Conservation (phyloP, 2,797 vertebrate genomes). For the Neomorphus geoffroyi region DNA sequence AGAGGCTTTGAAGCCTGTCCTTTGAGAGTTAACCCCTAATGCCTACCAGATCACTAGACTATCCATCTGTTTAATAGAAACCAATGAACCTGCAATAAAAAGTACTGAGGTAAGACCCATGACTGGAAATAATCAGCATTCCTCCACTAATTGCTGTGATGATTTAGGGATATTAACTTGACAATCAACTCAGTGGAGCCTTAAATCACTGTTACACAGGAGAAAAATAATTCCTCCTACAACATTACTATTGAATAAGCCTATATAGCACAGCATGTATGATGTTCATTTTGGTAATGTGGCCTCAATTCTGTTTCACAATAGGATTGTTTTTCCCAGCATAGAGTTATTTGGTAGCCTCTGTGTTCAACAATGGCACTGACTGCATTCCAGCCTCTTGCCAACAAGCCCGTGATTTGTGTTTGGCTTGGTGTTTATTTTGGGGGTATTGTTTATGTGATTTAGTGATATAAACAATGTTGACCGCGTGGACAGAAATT, state of each 20-base stretch:
- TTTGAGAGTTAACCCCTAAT: background rate
- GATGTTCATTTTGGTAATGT: background rate
- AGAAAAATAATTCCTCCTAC: background rate
- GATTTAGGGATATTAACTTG: background rate
- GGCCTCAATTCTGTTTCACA: background rate
- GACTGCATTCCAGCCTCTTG: background rate
- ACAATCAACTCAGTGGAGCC: fast-evolving
- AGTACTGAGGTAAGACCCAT: background rate
- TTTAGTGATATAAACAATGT: conserved; percentile 22
- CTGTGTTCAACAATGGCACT: background rate
- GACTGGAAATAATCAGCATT: background rate
- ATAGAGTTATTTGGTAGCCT: background rate
- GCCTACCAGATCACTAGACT: background rate
- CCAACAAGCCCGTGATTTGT: background rate
- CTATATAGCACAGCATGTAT: fast-evolving
- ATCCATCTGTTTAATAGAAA: background rate
- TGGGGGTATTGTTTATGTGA: background rate
- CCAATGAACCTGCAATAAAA: background rate
- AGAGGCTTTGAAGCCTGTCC: background rate
- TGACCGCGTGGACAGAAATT: background rate
- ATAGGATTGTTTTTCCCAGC: background rate
- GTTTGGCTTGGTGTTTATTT: background rate
- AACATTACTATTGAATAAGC: background rate
- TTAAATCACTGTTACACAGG: background rate
- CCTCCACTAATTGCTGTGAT: background rate